Conservation (phyloP, 2,113 vertebrate species). For the Corydoras maculifer region DNA sequence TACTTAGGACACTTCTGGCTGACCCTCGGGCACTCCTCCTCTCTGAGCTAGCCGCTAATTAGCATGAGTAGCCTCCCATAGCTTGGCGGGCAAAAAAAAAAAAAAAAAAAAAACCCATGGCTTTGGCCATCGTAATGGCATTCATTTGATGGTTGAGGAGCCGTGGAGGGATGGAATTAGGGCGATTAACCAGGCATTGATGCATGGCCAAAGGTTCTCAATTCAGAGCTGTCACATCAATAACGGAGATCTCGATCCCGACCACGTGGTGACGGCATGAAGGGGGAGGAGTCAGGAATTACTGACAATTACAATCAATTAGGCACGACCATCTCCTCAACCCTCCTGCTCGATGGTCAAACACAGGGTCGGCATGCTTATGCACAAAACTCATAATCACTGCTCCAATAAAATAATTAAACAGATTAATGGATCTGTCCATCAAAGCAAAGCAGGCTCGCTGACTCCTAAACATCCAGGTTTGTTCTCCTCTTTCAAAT, state of each 20-base stretch:
- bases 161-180: slow-evolving; percentile 63
- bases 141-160: slow-evolving; percentile 55
- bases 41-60: slow-evolving; percentile 64
- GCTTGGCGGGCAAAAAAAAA: slow-evolving; percentile 37
- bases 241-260: too few species aligned
- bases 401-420: too few species aligned
- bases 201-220: slow-evolving; percentile 70
- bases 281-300: slow-evolving; percentile 52
- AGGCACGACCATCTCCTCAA: slow-evolving; percentile 47
- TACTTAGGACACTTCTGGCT: slow-evolving; percentile 52
- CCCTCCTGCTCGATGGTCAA: too few species aligned
- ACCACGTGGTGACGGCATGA: too few species aligned
- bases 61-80: slow-evolving; percentile 55
- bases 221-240: slow-evolving; percentile 14
- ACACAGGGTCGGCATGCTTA: too few species aligned
- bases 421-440: too few species aligned
- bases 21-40: slow-evolving; percentile 59
- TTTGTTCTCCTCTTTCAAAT: too few species aligned
- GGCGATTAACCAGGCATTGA: slow-evolving; percentile 70
- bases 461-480: too few species aligned
- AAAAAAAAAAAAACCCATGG: slow-evolving; percentile 32
- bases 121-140: slow-evolving; percentile 54
- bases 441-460: too few species aligned
- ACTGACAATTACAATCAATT: slow-evolving; percentile 73
- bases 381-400: too few species aligned